Percentiles rank a stretch among this genome's conserved stretches.
Evolutionary conservation across 1,140 invertebrate species (phyloP).

Genomic region (Pseudomyrmex pallidus): DNA sequence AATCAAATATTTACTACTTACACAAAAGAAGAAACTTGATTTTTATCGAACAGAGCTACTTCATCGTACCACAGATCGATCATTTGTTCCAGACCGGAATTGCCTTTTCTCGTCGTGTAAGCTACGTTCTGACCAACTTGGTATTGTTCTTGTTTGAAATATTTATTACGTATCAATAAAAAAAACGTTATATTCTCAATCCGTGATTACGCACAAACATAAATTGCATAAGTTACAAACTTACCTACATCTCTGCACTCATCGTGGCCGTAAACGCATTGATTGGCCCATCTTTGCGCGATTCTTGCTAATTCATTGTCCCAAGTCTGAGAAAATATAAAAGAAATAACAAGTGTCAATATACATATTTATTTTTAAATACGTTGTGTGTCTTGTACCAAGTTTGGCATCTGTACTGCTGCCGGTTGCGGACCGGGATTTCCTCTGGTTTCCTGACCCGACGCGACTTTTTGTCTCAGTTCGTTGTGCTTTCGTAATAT

Average conservation of each 20-base stretch:
- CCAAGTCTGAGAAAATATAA: slow-evolving; percentile 64
- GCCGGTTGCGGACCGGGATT: neutral
- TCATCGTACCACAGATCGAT: slow-evolving; percentile 71
- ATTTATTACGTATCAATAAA: neutral
- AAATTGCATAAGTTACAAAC: neutral
- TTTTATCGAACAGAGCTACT: slow-evolving; percentile 17
- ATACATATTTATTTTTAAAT: neutral
- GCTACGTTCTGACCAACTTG: slow-evolving; percentile 70
- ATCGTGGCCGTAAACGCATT: slow-evolving; percentile 69
- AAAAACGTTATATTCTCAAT: neutral
- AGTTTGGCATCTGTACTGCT: neutral
- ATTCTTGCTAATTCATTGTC: slow-evolving; percentile 63
- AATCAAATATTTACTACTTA: slow-evolving; percentile 32
- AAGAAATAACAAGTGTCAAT: too few species aligned
- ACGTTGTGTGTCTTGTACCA: neutral
- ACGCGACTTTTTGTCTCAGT: neutral
- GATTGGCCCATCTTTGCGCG: slow-evolving; percentile 73
- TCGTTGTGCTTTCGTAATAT: neutral
- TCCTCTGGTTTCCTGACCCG: neutral
- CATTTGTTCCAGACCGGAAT: neutral
- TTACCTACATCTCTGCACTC: slow-evolving; percentile 50
- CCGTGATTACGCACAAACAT: neutral
- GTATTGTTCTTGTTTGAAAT: slow-evolving; percentile 56
- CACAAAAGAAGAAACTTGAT: neutral
- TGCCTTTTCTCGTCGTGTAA: neutral